Evolutionary conservation across 2,888 invertebrate genomes (phyloP).

Genomic region (Torymus auratus): DNA sequence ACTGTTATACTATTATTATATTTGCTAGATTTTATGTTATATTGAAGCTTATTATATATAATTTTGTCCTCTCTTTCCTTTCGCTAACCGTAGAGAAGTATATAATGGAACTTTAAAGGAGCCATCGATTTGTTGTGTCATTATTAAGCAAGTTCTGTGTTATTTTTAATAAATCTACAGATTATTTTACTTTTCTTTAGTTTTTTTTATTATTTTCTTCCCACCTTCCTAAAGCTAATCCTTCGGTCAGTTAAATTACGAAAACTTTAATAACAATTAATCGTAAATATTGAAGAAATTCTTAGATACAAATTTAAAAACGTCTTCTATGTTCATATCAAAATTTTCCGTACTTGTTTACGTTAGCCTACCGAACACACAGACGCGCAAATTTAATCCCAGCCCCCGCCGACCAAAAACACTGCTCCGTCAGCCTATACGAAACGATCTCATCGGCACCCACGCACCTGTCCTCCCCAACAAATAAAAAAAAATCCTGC

Average conservation of each 20-base stretch:
- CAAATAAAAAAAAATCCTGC: no score
- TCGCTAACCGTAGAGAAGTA: neutral
- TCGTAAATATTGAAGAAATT: no score
- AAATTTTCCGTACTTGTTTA: no score
- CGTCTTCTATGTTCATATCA: no score
- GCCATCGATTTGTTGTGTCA: conserved; percentile 66
- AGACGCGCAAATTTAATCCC: no score
- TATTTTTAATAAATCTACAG: conserved; percentile 69
- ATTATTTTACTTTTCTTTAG: conserved; percentile 65
- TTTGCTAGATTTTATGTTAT: conserved; percentile 15
- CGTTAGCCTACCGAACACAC: no score
- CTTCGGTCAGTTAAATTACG: neutral
- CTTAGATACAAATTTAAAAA: no score
- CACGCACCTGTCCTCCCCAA: no score
- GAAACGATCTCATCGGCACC: no score
- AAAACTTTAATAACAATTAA: no score
- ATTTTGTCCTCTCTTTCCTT: conserved; percentile 9
- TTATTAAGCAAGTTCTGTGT: conserved; percentile 65
- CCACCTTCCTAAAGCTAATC: conserved; percentile 17
- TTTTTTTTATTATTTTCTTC: conserved; percentile 56
- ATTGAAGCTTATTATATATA: conserved; percentile 1
- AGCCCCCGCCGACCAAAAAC: no score
- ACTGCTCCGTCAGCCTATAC: no score
- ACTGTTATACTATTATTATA: conserved; percentile 3
- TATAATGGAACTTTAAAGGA: conserved; percentile 9